These are phyloP conservation scores for Agrotis clavis DNA, from an alignment of 2,888 invertebrate species.

Conservation along the genomic window DNA sequence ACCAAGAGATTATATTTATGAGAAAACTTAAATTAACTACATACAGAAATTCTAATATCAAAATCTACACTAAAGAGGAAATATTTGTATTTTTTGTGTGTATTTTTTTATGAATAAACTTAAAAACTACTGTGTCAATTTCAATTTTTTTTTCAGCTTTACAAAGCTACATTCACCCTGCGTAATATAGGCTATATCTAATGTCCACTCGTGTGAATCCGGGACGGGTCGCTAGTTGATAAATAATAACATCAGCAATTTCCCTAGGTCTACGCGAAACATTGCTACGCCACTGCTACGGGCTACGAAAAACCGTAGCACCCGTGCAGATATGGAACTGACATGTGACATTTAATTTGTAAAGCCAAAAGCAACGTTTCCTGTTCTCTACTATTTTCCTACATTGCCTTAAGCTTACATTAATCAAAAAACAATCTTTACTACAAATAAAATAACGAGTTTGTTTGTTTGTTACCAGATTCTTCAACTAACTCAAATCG, in stretches of 20 bases:
- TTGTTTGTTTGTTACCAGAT: too few species aligned
- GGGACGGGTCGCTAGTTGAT: too few species aligned
- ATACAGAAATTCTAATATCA: background rate
- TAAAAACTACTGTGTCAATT: too few species aligned
- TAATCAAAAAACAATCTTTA: background rate
- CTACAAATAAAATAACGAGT: too few species aligned
- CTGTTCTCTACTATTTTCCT: background rate
- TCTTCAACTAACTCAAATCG: too few species aligned
- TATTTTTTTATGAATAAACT: too few species aligned
- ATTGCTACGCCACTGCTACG: slow-evolving; percentile 33
- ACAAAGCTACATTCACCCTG: too few species aligned
- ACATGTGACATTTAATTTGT: slow-evolving; percentile 4
- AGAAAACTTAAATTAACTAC: background rate
- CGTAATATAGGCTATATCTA: too few species aligned
- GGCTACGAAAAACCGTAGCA: slow-evolving; percentile 24
- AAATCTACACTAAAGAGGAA: background rate
- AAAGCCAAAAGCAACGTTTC: background rate
- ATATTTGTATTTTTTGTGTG: too few species aligned
- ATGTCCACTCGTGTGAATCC: too few species aligned
- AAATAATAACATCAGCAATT: background rate
- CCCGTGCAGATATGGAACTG: background rate
- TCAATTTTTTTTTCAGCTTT: too few species aligned
- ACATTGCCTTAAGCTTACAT: background rate
- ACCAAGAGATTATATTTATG: background rate
- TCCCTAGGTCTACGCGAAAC: background rate